Base-by-base conservation (phyloP, 2,888 invertebrate species). In the Drosophila sordidapex region DNA sequence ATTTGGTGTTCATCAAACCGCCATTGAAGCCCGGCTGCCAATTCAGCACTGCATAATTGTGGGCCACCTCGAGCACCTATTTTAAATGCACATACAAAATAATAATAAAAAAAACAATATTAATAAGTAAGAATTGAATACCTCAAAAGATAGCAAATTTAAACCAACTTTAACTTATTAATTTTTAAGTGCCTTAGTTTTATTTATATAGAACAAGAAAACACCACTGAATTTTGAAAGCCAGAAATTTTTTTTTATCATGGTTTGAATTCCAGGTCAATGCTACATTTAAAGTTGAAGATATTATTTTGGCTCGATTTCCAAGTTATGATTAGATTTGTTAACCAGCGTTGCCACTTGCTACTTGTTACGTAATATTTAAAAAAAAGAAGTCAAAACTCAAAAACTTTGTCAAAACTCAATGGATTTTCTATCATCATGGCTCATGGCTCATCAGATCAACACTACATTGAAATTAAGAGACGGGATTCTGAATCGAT, bases 11-110 rank as follows among this genome's bases (percentile, higher is more conserved):
- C 40, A 95, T 94, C 60, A 97, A 93, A 0, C 98, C 98, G 0
- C 98, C 98, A 91, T 98, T 97, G 92, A 98, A 98, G 0, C 98
- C 98, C 0, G 97, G 95, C 82, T 96, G 96, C 98, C 98, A 98
- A 61, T 95, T 95, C n/a, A 98, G 93, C 0, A 96, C 96, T 2
- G 97, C 96, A 86, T 95, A 96, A 62, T 96, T 96, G 36, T 96
- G 96, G 0, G 97, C 97, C 0, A 96, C 95, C 90, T 96, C 96
- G 65, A 96, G 94, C 3, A 96, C 95, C 57, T 57, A 38, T 18
- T 25, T 6, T 1, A 8, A 36, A 29, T 10, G 8, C 18, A 29
- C 5, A n/a, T n/a, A 18, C 11, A n/a, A 4, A 15, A 25, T 5
- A 11, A 29, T 29, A 5, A 6, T 3, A 29, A 25, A 15, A 8